Evolutionary conservation across 2,113 vertebrate genomes (phyloP).

Genomic region (Ibidorhyncha struthersii): DNA sequence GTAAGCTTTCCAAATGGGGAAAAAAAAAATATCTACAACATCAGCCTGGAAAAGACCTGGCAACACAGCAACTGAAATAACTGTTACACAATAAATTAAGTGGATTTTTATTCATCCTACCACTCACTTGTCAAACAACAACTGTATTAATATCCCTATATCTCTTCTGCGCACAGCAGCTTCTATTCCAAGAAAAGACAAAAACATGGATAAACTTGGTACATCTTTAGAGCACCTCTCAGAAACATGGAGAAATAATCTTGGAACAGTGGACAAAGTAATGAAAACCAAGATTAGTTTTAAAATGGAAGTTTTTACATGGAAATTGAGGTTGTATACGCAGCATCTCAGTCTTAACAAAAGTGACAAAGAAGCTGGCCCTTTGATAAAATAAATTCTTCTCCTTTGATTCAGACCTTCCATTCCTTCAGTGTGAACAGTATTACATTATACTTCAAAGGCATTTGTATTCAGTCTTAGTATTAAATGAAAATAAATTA

Average conservation of each 20-base stretch:
- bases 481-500: background rate
- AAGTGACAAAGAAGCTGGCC: background rate
- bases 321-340: background rate
- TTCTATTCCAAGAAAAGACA: background rate
- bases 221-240: background rate
- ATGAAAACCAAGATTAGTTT: background rate
- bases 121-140: background rate
- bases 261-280: background rate
- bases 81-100: background rate
- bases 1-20: background rate
- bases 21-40: background rate
- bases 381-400: background rate
- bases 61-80: background rate
- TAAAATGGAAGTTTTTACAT: background rate
- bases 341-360: background rate
- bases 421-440: background rate
- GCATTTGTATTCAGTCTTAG: background rate
- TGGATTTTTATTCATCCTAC: background rate
- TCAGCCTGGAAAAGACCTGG: background rate
- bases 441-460: background rate
- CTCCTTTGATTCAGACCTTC: background rate
- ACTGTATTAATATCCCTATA: background rate
- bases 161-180: background rate
- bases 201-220: background rate
- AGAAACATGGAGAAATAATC: background rate